Conservation (phyloP, 2,888 invertebrate genomes). For the Phrixothrix hirtus region DNA sequence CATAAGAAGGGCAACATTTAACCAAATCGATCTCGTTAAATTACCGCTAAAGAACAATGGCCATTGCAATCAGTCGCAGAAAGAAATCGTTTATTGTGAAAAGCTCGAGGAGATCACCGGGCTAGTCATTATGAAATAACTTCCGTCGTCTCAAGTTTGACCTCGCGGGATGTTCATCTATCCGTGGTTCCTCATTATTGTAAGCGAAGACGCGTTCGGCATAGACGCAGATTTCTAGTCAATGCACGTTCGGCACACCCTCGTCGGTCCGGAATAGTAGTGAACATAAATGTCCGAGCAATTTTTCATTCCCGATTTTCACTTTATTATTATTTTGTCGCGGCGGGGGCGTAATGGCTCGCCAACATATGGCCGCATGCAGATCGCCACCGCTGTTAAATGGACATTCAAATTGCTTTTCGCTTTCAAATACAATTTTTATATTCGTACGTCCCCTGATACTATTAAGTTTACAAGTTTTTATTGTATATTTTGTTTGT, state of each 20-base stretch:
- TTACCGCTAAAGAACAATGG: constrained; percentile 50
- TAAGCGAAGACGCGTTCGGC: constrained; percentile 31
- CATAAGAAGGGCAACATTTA: constrained; percentile 46
- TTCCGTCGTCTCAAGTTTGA: constrained; percentile 50
- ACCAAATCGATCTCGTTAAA: constrained; percentile 49
- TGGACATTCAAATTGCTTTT: constrained; percentile 45
- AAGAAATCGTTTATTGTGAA: constrained; percentile 42
- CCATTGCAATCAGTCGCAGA: constrained; percentile 41
- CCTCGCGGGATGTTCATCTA: constrained; percentile 52
- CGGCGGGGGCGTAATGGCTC: constrained; percentile 50
- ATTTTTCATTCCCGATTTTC: constrained; percentile 58
- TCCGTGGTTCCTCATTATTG: constrained; percentile 52
- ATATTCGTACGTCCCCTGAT: constrained; percentile 13
- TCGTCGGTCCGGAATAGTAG: constrained; percentile 48
- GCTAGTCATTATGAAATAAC: constrained; percentile 50
- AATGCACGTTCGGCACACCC: constrained; percentile 54
- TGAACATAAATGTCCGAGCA: constrained; percentile 55
- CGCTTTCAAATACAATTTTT: constrained; percentile 23
- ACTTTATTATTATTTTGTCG: constrained; percentile 55
- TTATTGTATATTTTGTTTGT: constrained; percentile 47
- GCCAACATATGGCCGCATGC: constrained; percentile 54
- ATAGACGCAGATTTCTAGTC: constrained; percentile 41
- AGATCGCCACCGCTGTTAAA: constrained; percentile 49
- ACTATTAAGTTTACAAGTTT: constrained; percentile 11
- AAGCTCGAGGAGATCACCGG: constrained; percentile 42